Evolutionary conservation across 2,888 invertebrate genomes (phyloP).

Genomic region (Cantharis rustica): DNA sequence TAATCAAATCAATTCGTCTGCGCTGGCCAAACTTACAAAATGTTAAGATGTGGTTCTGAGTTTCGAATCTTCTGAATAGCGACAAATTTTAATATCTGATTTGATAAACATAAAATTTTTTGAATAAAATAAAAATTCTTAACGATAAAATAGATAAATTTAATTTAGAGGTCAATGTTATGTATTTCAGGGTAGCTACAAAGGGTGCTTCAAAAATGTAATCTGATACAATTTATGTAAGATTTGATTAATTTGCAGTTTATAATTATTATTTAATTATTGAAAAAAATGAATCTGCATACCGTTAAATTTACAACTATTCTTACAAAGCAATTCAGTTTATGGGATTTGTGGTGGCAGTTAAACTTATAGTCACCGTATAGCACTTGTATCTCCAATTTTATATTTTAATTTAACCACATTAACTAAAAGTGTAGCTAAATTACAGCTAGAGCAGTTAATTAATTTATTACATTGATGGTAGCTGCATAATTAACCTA

Average conservation of each 20-base stretch:
- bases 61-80: too few relatives aligned
- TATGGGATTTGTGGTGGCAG: background rate
- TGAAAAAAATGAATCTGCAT: background rate
- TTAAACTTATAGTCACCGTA: background rate
- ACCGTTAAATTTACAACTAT: background rate
- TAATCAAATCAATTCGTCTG: too few relatives aligned
- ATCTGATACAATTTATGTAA: background rate
- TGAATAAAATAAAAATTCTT: too few relatives aligned
- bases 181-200: too few relatives aligned
- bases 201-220: background rate
- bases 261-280: background rate
- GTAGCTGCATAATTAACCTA: constrained; percentile 34
- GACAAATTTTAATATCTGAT: too few relatives aligned
- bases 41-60: too few relatives aligned
- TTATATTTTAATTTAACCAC: background rate
- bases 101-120: too few relatives aligned
- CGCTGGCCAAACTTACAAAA: too few relatives aligned
- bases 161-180: too few relatives aligned
- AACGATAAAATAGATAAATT: too few relatives aligned
- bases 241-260: background rate
- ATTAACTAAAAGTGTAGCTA: constrained; percentile 3
- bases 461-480: constrained; percentile 36
- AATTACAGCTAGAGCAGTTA: constrained; percentile 32
- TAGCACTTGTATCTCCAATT: background rate
- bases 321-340: background rate